These are phyloP conservation scores for Cherax quadricarinatus DNA, from an alignment of 1,140 invertebrate species.

Conservation along the genomic window DNA sequence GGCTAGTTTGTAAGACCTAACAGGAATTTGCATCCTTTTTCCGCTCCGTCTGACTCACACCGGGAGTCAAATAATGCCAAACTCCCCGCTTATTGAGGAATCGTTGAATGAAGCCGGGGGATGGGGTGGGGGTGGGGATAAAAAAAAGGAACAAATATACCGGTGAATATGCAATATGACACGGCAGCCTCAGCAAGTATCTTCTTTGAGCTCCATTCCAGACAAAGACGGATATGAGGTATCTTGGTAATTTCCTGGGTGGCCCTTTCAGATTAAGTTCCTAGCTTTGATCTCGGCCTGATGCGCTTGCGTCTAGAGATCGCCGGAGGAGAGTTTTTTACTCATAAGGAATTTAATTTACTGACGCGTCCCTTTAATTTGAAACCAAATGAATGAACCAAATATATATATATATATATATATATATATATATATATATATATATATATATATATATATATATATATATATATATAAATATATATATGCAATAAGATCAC, in stretches of 20 bases:
- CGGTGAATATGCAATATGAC: not conserved
- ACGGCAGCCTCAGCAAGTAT: not conserved
- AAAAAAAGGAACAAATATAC: not conserved
- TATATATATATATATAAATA: too few species aligned
- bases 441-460: too few species aligned
- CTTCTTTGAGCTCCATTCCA: not conserved
- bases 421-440: too few species aligned
- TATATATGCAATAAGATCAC: too few species aligned
- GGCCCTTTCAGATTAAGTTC: not conserved
- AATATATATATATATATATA: too few species aligned
- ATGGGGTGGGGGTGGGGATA: too few species aligned
- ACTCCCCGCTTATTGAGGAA: not conserved
- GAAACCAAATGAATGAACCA: too few species aligned
- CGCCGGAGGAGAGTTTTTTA: not conserved
- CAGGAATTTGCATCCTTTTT: constrained; percentile 17
- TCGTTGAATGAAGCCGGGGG: not conserved
- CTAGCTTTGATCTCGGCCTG: not conserved
- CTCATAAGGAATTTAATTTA: not conserved
- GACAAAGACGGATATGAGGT: not conserved
- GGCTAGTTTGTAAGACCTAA: not conserved
- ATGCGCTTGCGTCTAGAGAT: not conserved
- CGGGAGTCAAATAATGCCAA: not conserved
- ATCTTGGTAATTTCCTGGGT: constrained; percentile 3
- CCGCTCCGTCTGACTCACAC: not conserved
- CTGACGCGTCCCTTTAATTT: not conserved